Conservation (phyloP, 2,113 vertebrate species). For the Poecilia latipinna region DNA sequence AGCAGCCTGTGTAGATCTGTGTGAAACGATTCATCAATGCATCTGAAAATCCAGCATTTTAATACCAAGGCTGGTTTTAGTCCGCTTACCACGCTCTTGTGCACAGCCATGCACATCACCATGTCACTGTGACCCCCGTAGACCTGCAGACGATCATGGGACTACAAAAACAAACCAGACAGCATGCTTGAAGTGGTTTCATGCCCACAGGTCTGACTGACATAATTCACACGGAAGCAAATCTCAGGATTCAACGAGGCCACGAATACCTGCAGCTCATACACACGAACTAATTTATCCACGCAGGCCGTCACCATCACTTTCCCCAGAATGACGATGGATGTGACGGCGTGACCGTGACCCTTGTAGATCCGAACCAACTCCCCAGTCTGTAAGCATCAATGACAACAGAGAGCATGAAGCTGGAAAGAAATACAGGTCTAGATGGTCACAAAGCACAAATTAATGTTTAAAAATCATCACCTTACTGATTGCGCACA, state of each 20-base stretch:
- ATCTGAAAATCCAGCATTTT: neutral
- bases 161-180: conserved; percentile 74
- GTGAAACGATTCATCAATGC: neutral
- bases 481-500: neutral
- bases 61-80: neutral
- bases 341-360: conserved; percentile 91
- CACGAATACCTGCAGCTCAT: conserved; percentile 88
- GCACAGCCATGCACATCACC: conserved; percentile 97
- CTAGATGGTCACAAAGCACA: neutral
- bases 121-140: conserved; percentile 95
- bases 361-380: conserved; percentile 94
- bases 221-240: no score
- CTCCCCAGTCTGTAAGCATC: conserved; percentile 86
- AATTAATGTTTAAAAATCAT: neutral
- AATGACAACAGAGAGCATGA: neutral
- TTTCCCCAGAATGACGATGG: conserved; percentile 92
- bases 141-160: conserved; percentile 93
- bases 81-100: conserved; percentile 91
- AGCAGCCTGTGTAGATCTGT: conserved; percentile 96
- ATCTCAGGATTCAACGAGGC: no score
- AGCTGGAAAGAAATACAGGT: neutral
- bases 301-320: conserved; percentile 97
- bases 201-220: neutral
- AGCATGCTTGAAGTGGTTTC: neutral
- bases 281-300: conserved; percentile 94